Conservation (phyloP, 2,888 invertebrate species). For the Timema cristinae region DNA sequence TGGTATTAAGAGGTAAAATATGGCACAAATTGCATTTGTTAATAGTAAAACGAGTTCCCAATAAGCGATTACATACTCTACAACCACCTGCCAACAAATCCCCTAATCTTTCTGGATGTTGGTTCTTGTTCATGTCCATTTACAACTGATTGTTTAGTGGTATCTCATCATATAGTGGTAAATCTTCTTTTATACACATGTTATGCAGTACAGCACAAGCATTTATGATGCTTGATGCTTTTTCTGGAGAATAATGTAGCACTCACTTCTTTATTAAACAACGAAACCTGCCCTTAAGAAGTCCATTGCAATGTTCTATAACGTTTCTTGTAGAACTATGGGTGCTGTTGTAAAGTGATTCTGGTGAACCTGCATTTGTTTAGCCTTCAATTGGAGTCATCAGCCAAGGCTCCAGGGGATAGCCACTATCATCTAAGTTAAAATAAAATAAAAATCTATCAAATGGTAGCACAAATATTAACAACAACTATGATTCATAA, state of each 20-base stretch:
- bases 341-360: not conserved
- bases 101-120: not conserved
- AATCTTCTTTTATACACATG: conserved; percentile 16
- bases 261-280: conserved; percentile 27
- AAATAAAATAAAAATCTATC: not conserved
- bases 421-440: conserved; percentile 1
- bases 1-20: too few species aligned
- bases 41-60: not conserved
- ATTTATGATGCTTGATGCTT: conserved; percentile 28
- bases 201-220: conserved; percentile 30
- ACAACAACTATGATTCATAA: not conserved
- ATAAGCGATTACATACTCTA: not conserved
- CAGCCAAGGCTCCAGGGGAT: conserved; percentile 9
- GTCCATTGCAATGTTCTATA: conserved; percentile 23
- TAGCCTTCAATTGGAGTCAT: conserved; percentile 10
- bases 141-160: not conserved
- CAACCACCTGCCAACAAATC: conserved; percentile 1
- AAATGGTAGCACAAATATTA: too few species aligned
- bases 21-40: not conserved
- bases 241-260: conserved; percentile 27
- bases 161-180: not conserved
- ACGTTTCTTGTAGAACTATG: conserved; percentile 1
- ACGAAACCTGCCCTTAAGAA: conserved; percentile 28
- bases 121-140: not conserved
- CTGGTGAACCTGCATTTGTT: not conserved